Conservation (phyloP, 2,888 invertebrate species). For the Villa cingulata region DNA sequence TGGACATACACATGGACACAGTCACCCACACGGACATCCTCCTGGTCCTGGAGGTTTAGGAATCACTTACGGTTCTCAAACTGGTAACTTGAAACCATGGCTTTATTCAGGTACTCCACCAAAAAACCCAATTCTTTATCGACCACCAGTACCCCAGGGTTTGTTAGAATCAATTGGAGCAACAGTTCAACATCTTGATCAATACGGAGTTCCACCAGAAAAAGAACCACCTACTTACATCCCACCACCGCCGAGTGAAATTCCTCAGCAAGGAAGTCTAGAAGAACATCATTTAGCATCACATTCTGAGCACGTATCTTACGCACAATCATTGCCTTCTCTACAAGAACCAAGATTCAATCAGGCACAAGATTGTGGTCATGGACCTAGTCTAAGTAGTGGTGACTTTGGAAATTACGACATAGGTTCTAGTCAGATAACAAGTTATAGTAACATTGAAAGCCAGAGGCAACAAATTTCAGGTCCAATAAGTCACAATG, state of each 20-base stretch:
- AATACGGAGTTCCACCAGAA: conserved; percentile 42
- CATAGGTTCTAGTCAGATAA: conserved; percentile 16
- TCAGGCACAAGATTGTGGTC: conserved; percentile 29
- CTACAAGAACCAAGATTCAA: conserved; percentile 26
- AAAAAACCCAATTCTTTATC: conserved; percentile 52
- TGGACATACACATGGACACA: not conserved
- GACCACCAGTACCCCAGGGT: conserved; percentile 59
- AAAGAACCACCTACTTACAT: conserved; percentile 43
- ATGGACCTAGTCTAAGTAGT: conserved; percentile 30
- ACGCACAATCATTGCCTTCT: conserved; percentile 23
- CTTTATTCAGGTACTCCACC: conserved; percentile 22
- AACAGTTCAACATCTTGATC: conserved; percentile 47
- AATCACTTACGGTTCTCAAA: conserved; percentile 1
- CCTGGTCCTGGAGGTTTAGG: not conserved
- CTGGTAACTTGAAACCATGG: conserved; percentile 24
- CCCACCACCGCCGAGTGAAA: conserved; percentile 47
- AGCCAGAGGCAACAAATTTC: not conserved
- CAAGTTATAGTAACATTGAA: not conserved
- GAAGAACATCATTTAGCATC: conserved; percentile 7
- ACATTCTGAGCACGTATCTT: conserved; percentile 7
- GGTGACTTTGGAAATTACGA: conserved; percentile 17
- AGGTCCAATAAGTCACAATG: conserved; percentile 1
- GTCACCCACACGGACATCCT: not conserved
- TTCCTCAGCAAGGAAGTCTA: conserved; percentile 14
- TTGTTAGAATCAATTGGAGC: conserved; percentile 53